These are phyloP conservation scores for Ornithoptera priamus DNA, from an alignment of 2,888 invertebrate genomes.

Conservation along the genomic window DNA sequence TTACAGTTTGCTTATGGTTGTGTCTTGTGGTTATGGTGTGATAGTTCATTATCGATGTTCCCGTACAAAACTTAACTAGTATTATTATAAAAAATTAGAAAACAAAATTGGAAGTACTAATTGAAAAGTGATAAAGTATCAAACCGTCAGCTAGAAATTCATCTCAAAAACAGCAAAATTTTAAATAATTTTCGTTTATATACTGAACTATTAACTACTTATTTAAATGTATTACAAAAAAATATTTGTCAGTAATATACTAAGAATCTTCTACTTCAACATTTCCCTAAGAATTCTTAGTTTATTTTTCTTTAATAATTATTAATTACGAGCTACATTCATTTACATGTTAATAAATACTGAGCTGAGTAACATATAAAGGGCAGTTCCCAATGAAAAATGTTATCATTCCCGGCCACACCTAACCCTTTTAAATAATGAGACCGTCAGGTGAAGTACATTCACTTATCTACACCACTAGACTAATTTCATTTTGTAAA, in stretches of 20 bases:
- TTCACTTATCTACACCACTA: conserved; percentile 4
- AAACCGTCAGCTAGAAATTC: no score
- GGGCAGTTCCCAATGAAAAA: conserved; percentile 24
- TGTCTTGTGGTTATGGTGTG: neutral
- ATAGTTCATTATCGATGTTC: neutral
- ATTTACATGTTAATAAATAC: conserved; percentile 15
- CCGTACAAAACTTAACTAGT: neutral
- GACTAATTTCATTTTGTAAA: conserved; percentile 5
- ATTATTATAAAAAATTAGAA: neutral
- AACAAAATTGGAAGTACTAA: no score
- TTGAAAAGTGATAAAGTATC: no score
- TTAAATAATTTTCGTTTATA: no score
- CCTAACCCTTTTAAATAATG: conserved; percentile 24
- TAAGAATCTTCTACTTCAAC: no score
- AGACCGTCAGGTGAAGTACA: conserved; percentile 1
- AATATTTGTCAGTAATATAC: no score
- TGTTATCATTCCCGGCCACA: conserved; percentile 18
- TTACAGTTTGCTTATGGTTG: neutral
- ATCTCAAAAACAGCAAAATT: no score
- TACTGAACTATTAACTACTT: no score
- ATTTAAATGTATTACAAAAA: no score
- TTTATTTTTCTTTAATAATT: neutral
- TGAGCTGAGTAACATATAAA: conserved; percentile 19
- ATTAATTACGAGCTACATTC: neutral
- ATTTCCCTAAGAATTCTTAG: neutral